Percentiles rank a stretch among this genome's conserved stretches.
These are phyloP conservation scores for Scleropages formosus DNA, from an alignment of 2,797 vertebrate species.

Conservation along the genomic window DNA sequence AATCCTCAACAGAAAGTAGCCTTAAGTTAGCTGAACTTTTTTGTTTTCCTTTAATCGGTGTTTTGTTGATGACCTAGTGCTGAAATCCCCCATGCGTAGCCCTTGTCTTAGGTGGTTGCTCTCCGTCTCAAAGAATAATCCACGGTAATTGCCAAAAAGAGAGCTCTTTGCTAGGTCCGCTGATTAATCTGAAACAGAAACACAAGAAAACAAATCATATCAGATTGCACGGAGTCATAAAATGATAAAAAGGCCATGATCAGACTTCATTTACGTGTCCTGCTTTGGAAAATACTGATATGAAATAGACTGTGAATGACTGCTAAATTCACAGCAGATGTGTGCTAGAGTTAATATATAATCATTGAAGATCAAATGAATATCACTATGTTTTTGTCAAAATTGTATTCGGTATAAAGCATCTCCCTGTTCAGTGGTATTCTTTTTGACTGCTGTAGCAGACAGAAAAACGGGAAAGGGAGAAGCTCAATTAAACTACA, in stretches of 20 bases:
- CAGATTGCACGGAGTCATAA: background rate
- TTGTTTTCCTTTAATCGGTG: background rate
- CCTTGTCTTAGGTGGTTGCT: conserved; percentile 8
- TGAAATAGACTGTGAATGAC: background rate
- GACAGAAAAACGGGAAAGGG: background rate
- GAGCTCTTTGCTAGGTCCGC: conserved; percentile 14
- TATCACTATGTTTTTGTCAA: background rate
- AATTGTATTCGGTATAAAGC: background rate
- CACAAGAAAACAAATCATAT: conserved; percentile 3
- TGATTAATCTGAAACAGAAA: conserved; percentile 19
- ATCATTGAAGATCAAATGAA: background rate
- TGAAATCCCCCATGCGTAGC: conserved; percentile 9
- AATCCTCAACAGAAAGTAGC: conserved; percentile 20
- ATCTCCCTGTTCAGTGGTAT: background rate
- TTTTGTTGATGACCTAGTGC: conserved; percentile 12
- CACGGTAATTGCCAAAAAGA: background rate
- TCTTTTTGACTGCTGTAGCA: too few relatives aligned
- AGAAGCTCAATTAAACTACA: background rate
- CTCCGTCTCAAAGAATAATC: background rate
- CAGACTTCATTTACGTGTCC: background rate
- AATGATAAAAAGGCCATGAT: background rate
- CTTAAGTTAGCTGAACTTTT: conserved; percentile 3
- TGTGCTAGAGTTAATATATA: background rate
- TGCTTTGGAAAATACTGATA: background rate
- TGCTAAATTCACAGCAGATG: background rate